Percentiles rank a stretch among this genome's conserved stretches.
Evolutionary conservation across 2,113 vertebrate species (phyloP).

Genomic region (Empidonax traillii): DNA sequence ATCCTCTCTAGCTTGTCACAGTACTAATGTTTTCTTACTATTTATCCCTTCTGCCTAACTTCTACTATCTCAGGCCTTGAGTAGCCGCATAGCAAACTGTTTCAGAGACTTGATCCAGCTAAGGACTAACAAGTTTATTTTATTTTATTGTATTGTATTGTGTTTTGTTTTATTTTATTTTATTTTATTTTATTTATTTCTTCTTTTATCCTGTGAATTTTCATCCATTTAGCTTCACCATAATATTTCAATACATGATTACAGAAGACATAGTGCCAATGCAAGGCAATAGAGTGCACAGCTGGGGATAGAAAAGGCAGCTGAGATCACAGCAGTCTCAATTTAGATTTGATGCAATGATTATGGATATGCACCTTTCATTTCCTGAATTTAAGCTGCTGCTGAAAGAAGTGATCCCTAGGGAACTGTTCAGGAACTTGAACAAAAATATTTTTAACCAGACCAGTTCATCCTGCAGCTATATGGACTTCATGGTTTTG

Average conservation of each 20-base stretch:
- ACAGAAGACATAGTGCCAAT: background rate
- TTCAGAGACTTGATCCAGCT: background rate
- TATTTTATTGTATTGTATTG: too few species aligned
- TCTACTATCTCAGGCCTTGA: background rate
- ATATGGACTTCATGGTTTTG: background rate
- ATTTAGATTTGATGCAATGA: constrained; percentile 33
- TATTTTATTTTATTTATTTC: background rate
- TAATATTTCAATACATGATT: background rate
- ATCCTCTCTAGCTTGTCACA: background rate
- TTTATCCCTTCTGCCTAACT: background rate
- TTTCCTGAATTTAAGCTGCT: constrained; percentile 31
- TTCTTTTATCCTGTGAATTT: background rate
- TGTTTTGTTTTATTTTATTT: background rate
- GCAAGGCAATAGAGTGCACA: background rate
- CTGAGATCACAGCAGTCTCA: constrained; percentile 31
- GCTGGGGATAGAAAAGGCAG: background rate
- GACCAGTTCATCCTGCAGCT: background rate
- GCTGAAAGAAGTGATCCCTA: background rate
- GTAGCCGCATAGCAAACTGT: background rate
- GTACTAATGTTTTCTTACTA: background rate
- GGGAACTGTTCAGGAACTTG: background rate
- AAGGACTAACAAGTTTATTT: background rate
- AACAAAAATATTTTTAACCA: background rate
- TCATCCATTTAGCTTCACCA: background rate
- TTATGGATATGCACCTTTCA: constrained; percentile 29